These are phyloP conservation scores for Pachyrhynchus sulphureomaculatus DNA, from an alignment of 1,140 invertebrate genomes.

Conservation along the genomic window DNA sequence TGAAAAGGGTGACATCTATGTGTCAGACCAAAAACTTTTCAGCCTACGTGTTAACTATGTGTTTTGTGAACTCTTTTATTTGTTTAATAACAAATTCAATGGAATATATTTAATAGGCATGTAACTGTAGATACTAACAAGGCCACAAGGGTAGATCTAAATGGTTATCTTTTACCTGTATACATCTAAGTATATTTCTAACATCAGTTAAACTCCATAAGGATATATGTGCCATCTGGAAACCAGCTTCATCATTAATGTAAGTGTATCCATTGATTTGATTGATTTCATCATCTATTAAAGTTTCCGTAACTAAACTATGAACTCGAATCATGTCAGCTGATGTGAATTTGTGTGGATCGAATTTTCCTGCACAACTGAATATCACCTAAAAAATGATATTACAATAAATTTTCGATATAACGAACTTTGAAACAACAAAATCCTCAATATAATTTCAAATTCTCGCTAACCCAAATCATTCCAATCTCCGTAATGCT, in stretches of 20 bases:
- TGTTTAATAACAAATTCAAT: too few species aligned
- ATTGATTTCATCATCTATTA: constrained; percentile 79
- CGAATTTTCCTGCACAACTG: constrained; percentile 70
- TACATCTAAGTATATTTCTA: constrained; percentile 73
- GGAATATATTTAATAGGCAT: too few species aligned
- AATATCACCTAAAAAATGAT: constrained; percentile 63
- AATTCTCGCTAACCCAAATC: too few species aligned
- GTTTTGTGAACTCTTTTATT: too few species aligned
- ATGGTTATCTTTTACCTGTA: constrained; percentile 73
- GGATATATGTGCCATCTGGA: constrained; percentile 78
- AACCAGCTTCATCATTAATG: constrained; percentile 79
- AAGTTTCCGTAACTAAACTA: constrained; percentile 71
- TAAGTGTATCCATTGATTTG: constrained; percentile 78
- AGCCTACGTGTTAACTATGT: too few species aligned
- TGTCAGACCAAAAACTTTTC: too few species aligned
- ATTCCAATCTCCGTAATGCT: too few species aligned
- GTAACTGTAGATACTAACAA: too few species aligned
- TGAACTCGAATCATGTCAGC: constrained; percentile 76
- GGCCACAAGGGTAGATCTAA: too few species aligned
- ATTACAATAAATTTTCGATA: not conserved
- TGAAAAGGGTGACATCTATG: too few species aligned
- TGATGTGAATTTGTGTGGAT: constrained; percentile 72
- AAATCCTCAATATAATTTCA: too few species aligned
- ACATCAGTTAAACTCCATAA: constrained; percentile 80
- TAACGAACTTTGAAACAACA: not conserved